Evolutionary conservation across 2,113 vertebrate species (phyloP).

Genomic region (Cromileptes altivelis): DNA sequence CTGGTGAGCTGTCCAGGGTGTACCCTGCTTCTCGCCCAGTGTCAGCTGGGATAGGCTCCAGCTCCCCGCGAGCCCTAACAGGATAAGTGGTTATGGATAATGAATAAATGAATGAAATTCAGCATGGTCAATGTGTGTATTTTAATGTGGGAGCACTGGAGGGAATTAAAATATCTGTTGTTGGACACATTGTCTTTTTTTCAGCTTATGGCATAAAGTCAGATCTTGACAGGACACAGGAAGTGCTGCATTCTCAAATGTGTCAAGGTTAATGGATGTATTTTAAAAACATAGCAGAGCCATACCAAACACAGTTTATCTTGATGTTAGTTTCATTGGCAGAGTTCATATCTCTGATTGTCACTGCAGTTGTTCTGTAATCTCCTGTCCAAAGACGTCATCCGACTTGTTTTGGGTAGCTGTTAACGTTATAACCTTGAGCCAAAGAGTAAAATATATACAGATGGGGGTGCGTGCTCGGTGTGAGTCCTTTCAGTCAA

Average conservation of each 20-base stretch:
- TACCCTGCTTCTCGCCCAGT: too few relatives aligned
- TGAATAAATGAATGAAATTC: background rate
- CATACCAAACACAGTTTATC: slow-evolving; percentile 48
- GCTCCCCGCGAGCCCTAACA: too few relatives aligned
- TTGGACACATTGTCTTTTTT: background rate
- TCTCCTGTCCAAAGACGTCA: slow-evolving; percentile 15
- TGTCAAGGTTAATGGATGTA: slow-evolving; percentile 42
- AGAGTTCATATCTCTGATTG: slow-evolving; percentile 38
- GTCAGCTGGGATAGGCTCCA: too few relatives aligned
- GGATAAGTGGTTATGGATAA: too few relatives aligned
- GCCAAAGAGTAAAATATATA: background rate
- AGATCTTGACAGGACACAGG: background rate
- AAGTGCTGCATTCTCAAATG: background rate
- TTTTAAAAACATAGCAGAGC: slow-evolving; percentile 15
- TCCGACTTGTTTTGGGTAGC: slow-evolving; percentile 42
- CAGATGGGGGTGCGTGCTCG: background rate
- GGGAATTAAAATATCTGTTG: background rate
- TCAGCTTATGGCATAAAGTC: background rate
- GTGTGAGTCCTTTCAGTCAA: background rate
- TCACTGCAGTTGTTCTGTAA: slow-evolving; percentile 5
- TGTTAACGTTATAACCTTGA: slow-evolving; percentile 29
- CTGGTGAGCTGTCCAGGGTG: too few relatives aligned
- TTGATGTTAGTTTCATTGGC: background rate
- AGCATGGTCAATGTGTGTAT: background rate
- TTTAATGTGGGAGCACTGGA: background rate